Evolutionary conservation across 2,113 vertebrate species (phyloP).

Genomic region (Daphoenositta chrysoptera): DNA sequence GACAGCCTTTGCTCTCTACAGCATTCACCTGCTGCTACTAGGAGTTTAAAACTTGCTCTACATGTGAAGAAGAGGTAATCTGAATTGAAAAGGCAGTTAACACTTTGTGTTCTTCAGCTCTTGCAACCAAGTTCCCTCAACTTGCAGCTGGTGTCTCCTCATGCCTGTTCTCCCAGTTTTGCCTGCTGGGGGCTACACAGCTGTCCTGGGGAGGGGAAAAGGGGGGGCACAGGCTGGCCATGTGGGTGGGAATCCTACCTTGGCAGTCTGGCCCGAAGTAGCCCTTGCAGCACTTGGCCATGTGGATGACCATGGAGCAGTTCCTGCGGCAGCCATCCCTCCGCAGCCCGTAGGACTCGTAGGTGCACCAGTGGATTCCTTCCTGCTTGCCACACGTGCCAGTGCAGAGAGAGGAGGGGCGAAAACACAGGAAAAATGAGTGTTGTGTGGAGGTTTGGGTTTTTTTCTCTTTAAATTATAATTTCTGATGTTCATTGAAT

Average conservation of each 20-base stretch:
- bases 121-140: not conserved
- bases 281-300: constrained; percentile 82
- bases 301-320: constrained; percentile 77
- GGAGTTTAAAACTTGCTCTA: not conserved
- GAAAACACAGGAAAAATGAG: not conserved
- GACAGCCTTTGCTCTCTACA: not conserved
- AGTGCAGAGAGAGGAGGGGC: rapidly evolving
- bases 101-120: not conserved
- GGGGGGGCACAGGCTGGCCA: rapidly evolving
- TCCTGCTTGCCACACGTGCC: not conserved
- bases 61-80: not conserved
- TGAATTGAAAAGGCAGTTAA: not conserved
- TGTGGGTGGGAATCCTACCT: constrained; percentile 65
- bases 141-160: not conserved
- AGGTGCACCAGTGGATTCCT: constrained; percentile 66
- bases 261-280: constrained; percentile 88
- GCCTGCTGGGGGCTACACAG: rapidly evolving
- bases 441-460: rapidly evolving
- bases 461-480: rapidly evolving
- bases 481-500: not conserved
- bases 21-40: not conserved
- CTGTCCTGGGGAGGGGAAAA: not conserved
- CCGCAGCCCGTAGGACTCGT: not conserved
- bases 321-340: constrained; percentile 76
- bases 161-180: rapidly evolving